These are phyloP conservation scores for Pseudococcus jackbeardsleyi DNA, from an alignment of 2,888 invertebrate species.

Conservation along the genomic window DNA sequence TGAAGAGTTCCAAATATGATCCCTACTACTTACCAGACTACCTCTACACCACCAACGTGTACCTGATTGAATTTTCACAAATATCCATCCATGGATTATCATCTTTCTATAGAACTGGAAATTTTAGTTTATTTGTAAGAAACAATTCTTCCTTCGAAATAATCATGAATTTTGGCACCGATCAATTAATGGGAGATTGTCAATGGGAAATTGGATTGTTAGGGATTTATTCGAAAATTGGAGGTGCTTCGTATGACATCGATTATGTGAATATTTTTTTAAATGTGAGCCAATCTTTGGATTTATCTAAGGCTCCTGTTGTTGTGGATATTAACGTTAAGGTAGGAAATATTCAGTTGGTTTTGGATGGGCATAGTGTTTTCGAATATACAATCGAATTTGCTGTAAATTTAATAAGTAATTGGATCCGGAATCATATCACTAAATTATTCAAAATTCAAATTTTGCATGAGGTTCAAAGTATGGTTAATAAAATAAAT, in stretches of 20 bases:
- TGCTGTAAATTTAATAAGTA: slow-evolving; percentile 84
- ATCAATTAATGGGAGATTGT: slow-evolving; percentile 81
- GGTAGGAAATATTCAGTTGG: slow-evolving; percentile 85
- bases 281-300: slow-evolving; percentile 81
- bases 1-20: slow-evolving; percentile 8
- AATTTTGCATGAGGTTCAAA: slow-evolving; percentile 80
- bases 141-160: too few species aligned
- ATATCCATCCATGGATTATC: slow-evolving; percentile 78
- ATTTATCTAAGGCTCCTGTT: slow-evolving; percentile 80
- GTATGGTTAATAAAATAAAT: slow-evolving; percentile 79
- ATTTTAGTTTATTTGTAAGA: slow-evolving; percentile 69
- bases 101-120: slow-evolving; percentile 85
- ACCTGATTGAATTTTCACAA: not conserved
- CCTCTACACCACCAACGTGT: not conserved
- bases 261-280: slow-evolving; percentile 81
- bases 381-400: slow-evolving; percentile 87
- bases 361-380: slow-evolving; percentile 87
- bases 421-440: slow-evolving; percentile 87
- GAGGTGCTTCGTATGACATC: slow-evolving; percentile 83
- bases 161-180: slow-evolving; percentile 83
- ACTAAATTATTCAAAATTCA: slow-evolving; percentile 88
- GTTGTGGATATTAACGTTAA: slow-evolving; percentile 83
- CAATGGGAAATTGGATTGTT: slow-evolving; percentile 81
- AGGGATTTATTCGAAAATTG: slow-evolving; percentile 79
- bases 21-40: not conserved